Base-by-base conservation (phyloP, 2,888 invertebrate genomes). In the Hermaeophaga mercurialis region DNA sequence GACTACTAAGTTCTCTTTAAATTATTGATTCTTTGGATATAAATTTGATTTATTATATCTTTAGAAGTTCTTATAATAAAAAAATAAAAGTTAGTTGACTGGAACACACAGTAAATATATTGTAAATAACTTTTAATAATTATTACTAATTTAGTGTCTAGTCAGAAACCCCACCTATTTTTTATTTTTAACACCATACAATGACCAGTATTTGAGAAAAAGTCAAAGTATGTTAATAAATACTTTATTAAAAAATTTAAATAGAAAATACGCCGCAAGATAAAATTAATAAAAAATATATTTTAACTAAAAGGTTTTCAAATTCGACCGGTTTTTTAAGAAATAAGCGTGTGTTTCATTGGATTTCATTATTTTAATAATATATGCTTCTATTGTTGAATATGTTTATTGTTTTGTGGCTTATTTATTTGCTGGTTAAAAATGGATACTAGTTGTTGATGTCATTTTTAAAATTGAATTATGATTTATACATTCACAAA, bases 61-160 rank as follows among this genome's bases (percentile, higher is more conserved):
- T n/a, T 28, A 28, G 28, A 28, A 28, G 22, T 22, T 22, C n/a
- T 28, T 28, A 28, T 28, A 9, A 38, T 38, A 9, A 34, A 34
- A 7, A 7, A 8, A 34, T 1, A 38, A 38, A 38, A 8, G 18
- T 8, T 38, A 38, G 14, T 15, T 41, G 19, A 41, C 5, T 41
- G 22, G 12, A 7, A 11, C 19, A 41, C 41, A 11, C 41, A 14
- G 15, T 41, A 22, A 15, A 41, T 15, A 34, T 22, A 38, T 9
- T 55, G 54, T 55, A 55, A 43, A 55, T 55, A 55, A 31, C 26
- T 19, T 17, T 22, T 47, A 54, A 54, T 34, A 48, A 11, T 55
- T n/a, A n/a, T n/a, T 34, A 55, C 54, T 55, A 55, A 55, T 47
- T 34, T 31, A 26, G 36, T 54, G 46, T 36, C 15, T 24, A 31